phyloP scores from a whole-genome alignment of 2,888 invertebrate genomes.

The Adela reaumurella region DNA sequence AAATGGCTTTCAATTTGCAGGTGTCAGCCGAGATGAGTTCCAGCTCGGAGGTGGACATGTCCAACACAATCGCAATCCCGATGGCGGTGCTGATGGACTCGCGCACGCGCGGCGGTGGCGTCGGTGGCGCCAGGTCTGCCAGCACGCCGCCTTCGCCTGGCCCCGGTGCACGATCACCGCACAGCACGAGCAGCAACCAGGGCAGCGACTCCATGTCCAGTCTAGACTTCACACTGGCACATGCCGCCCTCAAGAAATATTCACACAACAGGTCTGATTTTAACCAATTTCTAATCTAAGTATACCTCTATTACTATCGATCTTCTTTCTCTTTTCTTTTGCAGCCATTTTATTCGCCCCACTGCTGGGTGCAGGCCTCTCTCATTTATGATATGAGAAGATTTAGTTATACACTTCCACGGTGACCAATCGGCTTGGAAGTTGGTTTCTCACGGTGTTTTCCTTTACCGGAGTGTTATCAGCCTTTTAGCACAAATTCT shows the following conservation, averaged over 20 bases:
- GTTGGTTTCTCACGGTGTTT: too few relatives aligned
- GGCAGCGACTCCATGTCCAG: conserved; percentile 75
- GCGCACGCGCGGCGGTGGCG: conserved; percentile 36
- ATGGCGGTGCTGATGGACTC: conserved; percentile 44
- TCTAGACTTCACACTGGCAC: conserved; percentile 63
- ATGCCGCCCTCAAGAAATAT: conserved; percentile 57
- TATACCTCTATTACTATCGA: too few relatives aligned
- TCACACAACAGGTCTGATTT: conserved; percentile 33
- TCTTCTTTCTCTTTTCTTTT: too few relatives aligned
- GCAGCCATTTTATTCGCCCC: too few relatives aligned
- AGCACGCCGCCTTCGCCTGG: conserved; percentile 65
- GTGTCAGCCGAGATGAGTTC: conserved; percentile 72
- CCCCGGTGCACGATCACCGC: conserved; percentile 37
- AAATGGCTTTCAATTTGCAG: too few relatives aligned
- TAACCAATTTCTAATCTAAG: too few relatives aligned
- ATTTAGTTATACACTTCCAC: too few relatives aligned
- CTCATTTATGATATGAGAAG: too few relatives aligned
- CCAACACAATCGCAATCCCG: conserved; percentile 46
- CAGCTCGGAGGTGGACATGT: conserved; percentile 66
- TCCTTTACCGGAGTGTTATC: too few relatives aligned
- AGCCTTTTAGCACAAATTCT: too few relatives aligned
- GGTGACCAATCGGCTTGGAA: too few relatives aligned
- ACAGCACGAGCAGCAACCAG: conserved; percentile 72
- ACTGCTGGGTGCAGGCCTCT: too few relatives aligned
- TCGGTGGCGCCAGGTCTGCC: conserved; percentile 41